Conservation (phyloP, 2,113 vertebrate species). For the Aegithalos caudatus region DNA sequence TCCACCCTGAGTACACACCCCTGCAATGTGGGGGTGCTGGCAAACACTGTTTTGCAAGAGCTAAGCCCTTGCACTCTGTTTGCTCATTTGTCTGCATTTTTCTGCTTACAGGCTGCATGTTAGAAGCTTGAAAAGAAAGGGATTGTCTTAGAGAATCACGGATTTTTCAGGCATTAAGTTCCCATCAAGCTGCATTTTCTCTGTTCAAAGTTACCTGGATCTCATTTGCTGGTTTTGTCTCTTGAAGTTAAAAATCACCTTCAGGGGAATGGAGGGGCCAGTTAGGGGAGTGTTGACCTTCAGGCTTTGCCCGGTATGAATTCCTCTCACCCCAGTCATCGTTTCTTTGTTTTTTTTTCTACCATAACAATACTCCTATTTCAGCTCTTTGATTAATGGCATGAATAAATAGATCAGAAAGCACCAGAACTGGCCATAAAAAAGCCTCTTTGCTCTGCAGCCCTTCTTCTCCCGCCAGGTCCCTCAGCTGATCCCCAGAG, state of each 20-base stretch:
- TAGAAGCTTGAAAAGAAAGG: not conserved
- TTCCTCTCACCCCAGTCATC: not conserved
- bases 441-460: not conserved
- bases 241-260: conserved; percentile 5
- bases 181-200: not conserved
- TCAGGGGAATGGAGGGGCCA: not conserved
- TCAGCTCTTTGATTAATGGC: conserved; percentile 19
- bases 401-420: conserved; percentile 15
- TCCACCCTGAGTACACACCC: not conserved
- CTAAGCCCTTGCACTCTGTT: not conserved
- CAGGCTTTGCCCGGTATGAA: not conserved
- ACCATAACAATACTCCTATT: not conserved
- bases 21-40: accelerated
- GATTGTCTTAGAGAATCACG: not conserved
- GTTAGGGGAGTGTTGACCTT: not conserved
- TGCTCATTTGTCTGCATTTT: not conserved
- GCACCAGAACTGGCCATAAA: not conserved
- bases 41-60: not conserved
- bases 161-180: not conserved
- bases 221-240: not conserved
- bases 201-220: not conserved
- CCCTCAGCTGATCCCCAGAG: not conserved
- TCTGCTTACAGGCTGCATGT: not conserved
- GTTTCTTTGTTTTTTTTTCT: not conserved
- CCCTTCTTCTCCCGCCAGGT: not conserved